Evolutionary conservation across 1,140 invertebrate genomes (phyloP).

Genomic region (Trichonephila clavipes): DNA sequence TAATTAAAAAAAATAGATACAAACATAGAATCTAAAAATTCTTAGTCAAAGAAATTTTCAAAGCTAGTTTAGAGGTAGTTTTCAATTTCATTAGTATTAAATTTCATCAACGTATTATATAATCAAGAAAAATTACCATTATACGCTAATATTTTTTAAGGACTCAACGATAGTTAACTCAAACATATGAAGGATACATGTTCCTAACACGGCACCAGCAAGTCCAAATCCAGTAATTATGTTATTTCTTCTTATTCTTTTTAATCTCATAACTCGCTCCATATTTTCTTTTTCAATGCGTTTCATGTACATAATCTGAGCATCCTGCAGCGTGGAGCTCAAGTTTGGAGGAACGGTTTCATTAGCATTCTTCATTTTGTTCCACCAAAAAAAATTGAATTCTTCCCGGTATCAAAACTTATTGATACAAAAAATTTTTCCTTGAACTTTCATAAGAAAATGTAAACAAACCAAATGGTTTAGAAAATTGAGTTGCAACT

Average conservation of each 20-base stretch:
- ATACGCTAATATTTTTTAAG: neutral
- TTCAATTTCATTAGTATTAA: no score
- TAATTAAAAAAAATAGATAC: no score
- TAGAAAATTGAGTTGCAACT: neutral
- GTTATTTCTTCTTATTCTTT: conserved; percentile 85
- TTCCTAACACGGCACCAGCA: conserved; percentile 85
- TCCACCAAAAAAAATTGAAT: neutral
- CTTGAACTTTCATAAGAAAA: neutral
- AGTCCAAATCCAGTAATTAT: conserved; percentile 84
- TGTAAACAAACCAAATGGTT: neutral
- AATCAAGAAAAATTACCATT: neutral
- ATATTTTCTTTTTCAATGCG: conserved; percentile 87
- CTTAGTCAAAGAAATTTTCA: no score
- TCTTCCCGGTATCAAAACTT: neutral
- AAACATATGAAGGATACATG: conserved; percentile 81
- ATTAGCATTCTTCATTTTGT: conserved; percentile 37
- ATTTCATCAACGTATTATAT: no score
- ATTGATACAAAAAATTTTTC: neutral
- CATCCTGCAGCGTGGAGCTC: conserved; percentile 78
- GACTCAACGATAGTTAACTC: neutral
- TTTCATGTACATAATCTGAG: conserved; percentile 89
- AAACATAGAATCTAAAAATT: no score
- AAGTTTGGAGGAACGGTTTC: conserved; percentile 3
- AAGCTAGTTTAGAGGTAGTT: no score
- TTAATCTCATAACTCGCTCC: conserved; percentile 85